These are phyloP conservation scores for Scaptomyza tumidula DNA, from an alignment of 2,888 invertebrate genomes.

Conservation along the genomic window DNA sequence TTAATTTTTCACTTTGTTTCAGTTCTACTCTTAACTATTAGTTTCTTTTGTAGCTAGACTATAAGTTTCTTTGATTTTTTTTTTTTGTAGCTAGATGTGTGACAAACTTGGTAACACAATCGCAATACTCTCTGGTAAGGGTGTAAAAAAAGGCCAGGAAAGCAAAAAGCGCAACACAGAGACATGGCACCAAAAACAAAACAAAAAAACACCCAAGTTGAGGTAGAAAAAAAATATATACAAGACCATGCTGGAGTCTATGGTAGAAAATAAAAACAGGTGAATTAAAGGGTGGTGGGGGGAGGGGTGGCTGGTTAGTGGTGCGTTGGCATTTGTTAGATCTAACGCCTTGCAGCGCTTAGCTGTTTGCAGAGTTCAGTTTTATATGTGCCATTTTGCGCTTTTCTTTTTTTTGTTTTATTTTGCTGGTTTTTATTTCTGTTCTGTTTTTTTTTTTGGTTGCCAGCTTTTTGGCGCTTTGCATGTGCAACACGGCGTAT, in stretches of 20 bases:
- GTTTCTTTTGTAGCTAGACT: no score
- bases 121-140: neutral
- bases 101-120: no score
- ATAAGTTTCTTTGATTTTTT: no score
- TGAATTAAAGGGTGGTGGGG: neutral
- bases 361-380: slow-evolving; percentile 51
- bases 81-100: no score
- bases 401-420: neutral
- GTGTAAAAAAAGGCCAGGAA: slow-evolving; percentile 8
- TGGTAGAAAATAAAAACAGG: neutral
- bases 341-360: slow-evolving; percentile 47
- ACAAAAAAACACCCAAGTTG: neutral
- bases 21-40: no score
- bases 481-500: slow-evolving; percentile 67
- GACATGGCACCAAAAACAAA: neutral
- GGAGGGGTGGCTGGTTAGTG: neutral
- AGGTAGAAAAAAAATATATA: neutral
- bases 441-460: slow-evolving; percentile 10
- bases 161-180: slow-evolving; percentile 7
- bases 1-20: no score
- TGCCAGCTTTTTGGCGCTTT: slow-evolving; percentile 46
- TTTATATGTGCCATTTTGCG: slow-evolving; percentile 27
- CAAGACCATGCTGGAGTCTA: neutral
- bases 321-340: slow-evolving; percentile 25
- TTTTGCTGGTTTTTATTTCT: slow-evolving; percentile 1